Evolutionary conservation across 1,140 invertebrate species (phyloP).

Genomic region (Lordiphosa stackelbergi): DNA sequence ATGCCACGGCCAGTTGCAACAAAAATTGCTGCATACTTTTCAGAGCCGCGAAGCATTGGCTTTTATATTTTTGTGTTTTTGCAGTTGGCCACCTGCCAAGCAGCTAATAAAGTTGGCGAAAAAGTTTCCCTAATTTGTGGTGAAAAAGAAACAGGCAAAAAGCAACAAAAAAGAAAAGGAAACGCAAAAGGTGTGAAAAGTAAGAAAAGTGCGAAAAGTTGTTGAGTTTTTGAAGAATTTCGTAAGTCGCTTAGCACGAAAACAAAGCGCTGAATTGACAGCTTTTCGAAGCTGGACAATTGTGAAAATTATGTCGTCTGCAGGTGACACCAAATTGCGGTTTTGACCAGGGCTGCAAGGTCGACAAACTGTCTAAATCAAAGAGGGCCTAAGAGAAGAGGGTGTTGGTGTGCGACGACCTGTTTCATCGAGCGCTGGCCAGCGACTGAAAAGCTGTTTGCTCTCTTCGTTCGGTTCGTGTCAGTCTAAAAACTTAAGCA

Average conservation of each 20-base stretch:
- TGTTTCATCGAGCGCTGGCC: no score
- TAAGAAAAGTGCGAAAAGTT: constrained; percentile 6
- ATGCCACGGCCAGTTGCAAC: neutral
- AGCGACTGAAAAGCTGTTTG: no score
- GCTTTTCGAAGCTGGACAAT: no score
- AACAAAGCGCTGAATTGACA: constrained; percentile 1
- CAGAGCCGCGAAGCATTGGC: neutral
- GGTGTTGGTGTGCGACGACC: no score
- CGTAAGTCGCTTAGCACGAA: neutral
- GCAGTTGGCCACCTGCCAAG: constrained; percentile 55
- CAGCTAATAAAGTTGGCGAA: constrained; percentile 55
- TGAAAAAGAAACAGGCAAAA: constrained; percentile 11
- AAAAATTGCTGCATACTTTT: constrained; percentile 9
- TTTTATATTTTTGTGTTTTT: constrained; percentile 17
- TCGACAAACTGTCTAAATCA: no score
- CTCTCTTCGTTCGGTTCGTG: no score
- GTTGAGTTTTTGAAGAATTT: neutral
- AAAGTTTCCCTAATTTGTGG: constrained; percentile 64
- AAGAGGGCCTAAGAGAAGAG: no score
- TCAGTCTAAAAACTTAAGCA: no score
- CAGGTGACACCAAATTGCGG: no score
- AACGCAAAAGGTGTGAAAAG: constrained; percentile 6
- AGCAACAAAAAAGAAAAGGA: neutral
- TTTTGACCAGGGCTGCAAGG: no score
- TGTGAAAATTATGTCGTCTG: no score